Base-by-base conservation (phyloP, 2,113 vertebrate species). In the Cryptomyrus ogoouensis region DNA sequence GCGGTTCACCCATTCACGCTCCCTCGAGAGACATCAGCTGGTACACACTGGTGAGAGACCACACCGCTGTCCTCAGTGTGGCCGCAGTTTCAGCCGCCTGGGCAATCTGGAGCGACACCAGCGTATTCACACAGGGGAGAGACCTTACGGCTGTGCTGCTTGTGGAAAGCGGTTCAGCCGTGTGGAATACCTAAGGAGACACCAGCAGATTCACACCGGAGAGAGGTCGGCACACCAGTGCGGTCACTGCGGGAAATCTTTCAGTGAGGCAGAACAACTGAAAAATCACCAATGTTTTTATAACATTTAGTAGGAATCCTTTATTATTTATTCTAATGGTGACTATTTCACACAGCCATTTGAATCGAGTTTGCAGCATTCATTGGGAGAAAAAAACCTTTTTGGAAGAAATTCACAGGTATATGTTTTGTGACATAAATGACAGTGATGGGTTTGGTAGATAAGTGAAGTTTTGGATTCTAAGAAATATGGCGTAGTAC, bases 1-100 rank as follows among this genome's bases (percentile, higher is more conserved):
- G 89, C 95, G 97, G 74, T 98, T 99, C 94, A 97, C 97, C 0
- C 98, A 98, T 91, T 97, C 97, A 0, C 98, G 97, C 91, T 98
- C 98, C 10, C 95, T 99, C 35, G 97, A 97, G 91, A 97, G 98
- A n/a, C 98, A 99, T 93, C 97, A 97, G 27, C 95, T 98, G 88
- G 97, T 98, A 89, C 98, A 99, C 95, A 98, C 98, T 0, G 96
- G 98, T 0, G 98, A 98, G 94, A 94, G 95, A 70, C 95, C 95
- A 0, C 96, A 96, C 91, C 92, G 93, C 15, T 97, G 96, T 90
- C 93, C 93, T 0, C 94, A 96, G 62, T 97, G 96, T 1, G 96
- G 96, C 1, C 93, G 96, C 93, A 94, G 95, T 91, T 97, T 97
- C 91, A 96, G 96, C 53, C 96, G 95, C 1, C 95, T 96, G 0